Evolutionary conservation across 2,888 invertebrate species (phyloP), one percentile per base, ranked within the genome.

Genomic region (Anoncus sp.): DNA sequence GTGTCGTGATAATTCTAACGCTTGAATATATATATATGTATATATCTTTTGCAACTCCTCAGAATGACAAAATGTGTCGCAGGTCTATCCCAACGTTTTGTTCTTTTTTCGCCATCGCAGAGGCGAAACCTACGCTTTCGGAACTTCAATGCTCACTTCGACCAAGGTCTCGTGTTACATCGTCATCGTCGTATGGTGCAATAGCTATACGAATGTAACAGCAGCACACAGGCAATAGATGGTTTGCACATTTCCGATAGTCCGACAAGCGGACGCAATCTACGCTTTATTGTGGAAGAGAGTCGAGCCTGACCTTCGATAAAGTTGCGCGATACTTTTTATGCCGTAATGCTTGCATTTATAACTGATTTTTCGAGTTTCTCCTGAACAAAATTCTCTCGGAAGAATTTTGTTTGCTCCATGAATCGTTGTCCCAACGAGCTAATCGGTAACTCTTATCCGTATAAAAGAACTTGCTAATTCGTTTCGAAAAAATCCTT

Each of bases 61-160:
- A 49, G 65, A 74, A 74, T 70, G 69, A 59, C 69, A 74, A 77
- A 74, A 70, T 60, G 10, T 51, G 45, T 65, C 47, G 20, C 73
- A 47, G 31, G 31, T 31, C 47, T 43, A 38, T 40, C 35, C 18
- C 18, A 57, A 60, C 49, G 49, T 59, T 66, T 51, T 40, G 47
- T 35, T 74, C 47, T 27, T 63, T n/a, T 59, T 66, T 65, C 57
- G 38, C 12, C 65, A 60, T 62, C 20, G 27, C 24, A 40, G 49
- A 47, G 27, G 66, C 65, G 35, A 72, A 77, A 62, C 20, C 40
- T 45, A 63, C 55, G 73, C 67, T 69, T 40, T 55, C 73, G 63
- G 35, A 63, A 63, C 40, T 57, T 53, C 20, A 20, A 55, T 27
- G 60, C 31, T 3, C n/a, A 20, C 40, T 70, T 60, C 51, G 49